Conservation (phyloP, 2,888 invertebrate species). For the Dinocampus coccinellae region DNA sequence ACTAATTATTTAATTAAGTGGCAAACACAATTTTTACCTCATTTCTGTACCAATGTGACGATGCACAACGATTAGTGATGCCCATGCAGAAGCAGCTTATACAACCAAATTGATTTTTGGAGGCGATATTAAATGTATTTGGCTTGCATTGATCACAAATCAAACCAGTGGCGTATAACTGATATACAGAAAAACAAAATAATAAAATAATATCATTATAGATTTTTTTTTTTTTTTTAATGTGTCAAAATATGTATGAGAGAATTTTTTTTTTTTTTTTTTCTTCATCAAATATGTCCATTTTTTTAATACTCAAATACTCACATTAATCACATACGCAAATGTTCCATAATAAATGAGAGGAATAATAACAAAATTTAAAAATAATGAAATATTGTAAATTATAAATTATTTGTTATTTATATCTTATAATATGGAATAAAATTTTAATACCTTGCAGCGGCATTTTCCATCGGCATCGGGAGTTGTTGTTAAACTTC, state of each 20-base stretch:
- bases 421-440: neutral
- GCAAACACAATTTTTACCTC: slow-evolving; percentile 69
- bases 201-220: too few species aligned
- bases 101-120: slow-evolving; percentile 87
- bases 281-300: too few species aligned
- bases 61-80: slow-evolving; percentile 83
- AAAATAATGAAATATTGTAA: slow-evolving; percentile 30
- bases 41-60: slow-evolving; percentile 82
- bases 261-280: too few species aligned
- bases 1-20: neutral
- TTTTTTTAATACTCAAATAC: neutral
- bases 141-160: slow-evolving; percentile 89
- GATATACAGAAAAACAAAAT: slow-evolving; percentile 52
- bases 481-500: slow-evolving; percentile 72
- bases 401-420: slow-evolving; percentile 1
- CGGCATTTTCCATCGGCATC: slow-evolving; percentile 75
- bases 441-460: slow-evolving; percentile 75
- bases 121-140: slow-evolving; percentile 86
- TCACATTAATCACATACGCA: slow-evolving; percentile 8
- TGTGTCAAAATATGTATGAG: too few species aligned
- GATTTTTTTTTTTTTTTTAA: too few species aligned
- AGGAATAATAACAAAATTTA: neutral
- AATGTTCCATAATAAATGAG: slow-evolving; percentile 1
- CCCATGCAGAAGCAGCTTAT: slow-evolving; percentile 97
- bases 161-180: slow-evolving; percentile 82